Evolutionary conservation across 92 coral and sea anemone species (phyloP).

Genomic region (Hydrozoanthus gracilis): DNA sequence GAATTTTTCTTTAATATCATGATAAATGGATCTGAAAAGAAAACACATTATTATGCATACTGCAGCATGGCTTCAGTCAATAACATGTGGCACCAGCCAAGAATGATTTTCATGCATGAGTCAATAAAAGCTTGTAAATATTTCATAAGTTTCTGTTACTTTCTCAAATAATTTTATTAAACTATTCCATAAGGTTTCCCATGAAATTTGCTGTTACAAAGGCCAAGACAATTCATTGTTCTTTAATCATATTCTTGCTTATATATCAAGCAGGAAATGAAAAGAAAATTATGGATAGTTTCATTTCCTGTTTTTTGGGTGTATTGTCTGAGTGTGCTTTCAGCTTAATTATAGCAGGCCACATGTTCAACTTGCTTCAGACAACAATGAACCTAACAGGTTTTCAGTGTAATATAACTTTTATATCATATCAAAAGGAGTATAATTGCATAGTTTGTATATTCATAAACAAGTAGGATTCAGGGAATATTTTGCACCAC

Average conservation of each 20-base stretch:
- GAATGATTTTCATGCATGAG: not conserved
- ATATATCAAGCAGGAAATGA: conserved; percentile 6
- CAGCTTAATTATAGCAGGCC: not conserved
- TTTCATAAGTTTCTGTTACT: not conserved
- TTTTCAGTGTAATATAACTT: not conserved
- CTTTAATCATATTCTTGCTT: not conserved
- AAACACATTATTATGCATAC: not conserved
- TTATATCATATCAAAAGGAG: not conserved
- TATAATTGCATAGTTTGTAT: not conserved
- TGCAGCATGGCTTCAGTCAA: not conserved
- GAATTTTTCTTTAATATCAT: not conserved
- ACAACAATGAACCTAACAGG: not conserved
- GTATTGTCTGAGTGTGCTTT: not conserved
- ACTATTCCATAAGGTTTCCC: not conserved
- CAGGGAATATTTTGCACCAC: not conserved
- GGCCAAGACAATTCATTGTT: not conserved
- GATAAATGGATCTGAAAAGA: not conserved
- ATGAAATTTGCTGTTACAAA: not conserved
- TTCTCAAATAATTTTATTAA: not conserved
- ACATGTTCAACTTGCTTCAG: conserved; percentile 17
- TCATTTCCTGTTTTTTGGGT: conserved; percentile 33
- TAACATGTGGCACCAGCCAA: not conserved
- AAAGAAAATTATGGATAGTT: conserved; percentile 1
- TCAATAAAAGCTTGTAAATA: not conserved
- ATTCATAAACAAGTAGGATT: not conserved